phyloP scores from a whole-genome alignment of 2,797 vertebrate species.

The Acrocephalus scirpaceus region DNA sequence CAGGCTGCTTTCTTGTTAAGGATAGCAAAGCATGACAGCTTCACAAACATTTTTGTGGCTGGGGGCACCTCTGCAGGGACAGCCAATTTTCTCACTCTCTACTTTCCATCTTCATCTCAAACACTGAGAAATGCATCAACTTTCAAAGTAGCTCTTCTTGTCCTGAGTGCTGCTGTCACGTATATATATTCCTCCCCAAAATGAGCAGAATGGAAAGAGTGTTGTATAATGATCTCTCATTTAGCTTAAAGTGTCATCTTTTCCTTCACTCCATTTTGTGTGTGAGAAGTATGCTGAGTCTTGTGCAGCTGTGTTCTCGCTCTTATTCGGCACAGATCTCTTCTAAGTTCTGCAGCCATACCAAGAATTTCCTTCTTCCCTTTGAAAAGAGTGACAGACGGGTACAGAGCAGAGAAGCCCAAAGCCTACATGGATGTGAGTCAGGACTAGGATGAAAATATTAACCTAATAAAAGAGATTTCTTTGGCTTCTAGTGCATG shows the following conservation, averaged over 20 bases:
- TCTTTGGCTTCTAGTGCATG: background rate
- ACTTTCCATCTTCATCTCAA: background rate
- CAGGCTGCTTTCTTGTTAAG: background rate
- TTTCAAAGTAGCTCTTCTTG: slow-evolving; percentile 39
- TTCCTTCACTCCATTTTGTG: slow-evolving; percentile 28
- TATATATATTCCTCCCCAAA: background rate
- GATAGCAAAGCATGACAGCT: background rate
- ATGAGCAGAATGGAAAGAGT: background rate
- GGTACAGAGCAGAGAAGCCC: background rate
- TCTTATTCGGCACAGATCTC: background rate
- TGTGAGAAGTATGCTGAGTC: slow-evolving; percentile 38
- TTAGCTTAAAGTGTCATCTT: slow-evolving; percentile 36
- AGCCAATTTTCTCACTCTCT: background rate
- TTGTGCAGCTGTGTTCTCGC: slow-evolving; percentile 40
- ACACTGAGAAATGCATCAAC: background rate
- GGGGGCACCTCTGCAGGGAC: background rate
- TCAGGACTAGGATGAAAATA: background rate
- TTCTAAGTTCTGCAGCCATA: background rate
- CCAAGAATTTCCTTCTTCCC: slow-evolving; percentile 9
- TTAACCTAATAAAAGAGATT: background rate
- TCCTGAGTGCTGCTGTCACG: background rate
- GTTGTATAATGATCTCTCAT: slow-evolving; percentile 48
- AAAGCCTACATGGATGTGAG: background rate
- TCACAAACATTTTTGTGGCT: background rate
- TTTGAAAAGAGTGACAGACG: background rate